Conservation (phyloP, 2,888 invertebrate genomes). For the Drosophila greeni region DNA sequence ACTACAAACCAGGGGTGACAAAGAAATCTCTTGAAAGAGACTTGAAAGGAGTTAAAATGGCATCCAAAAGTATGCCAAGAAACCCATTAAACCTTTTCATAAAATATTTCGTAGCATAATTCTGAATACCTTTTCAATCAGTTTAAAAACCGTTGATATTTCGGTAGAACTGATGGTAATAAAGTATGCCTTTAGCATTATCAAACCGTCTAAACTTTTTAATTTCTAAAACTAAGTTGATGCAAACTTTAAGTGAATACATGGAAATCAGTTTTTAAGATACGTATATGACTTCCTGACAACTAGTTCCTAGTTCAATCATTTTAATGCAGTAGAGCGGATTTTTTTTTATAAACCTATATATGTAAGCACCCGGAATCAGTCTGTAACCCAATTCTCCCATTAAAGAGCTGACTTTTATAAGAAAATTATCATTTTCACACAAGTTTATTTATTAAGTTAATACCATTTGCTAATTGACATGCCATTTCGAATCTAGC, state of each 20-base stretch:
- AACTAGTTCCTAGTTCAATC: background rate
- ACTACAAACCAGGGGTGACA: too few relatives aligned
- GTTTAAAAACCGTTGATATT: background rate
- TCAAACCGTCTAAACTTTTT: too few relatives aligned
- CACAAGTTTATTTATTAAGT: constrained; percentile 6
- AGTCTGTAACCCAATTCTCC: constrained; percentile 18
- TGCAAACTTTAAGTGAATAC: too few relatives aligned
- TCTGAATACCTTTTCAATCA: background rate
- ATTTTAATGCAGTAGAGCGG: background rate
- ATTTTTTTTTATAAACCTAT: background rate
- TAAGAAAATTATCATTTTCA: constrained; percentile 18
- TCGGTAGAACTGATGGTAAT: background rate
- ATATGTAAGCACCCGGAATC: background rate
- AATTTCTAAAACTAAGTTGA: background rate
- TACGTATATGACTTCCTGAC: background rate
- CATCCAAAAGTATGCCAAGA: background rate
- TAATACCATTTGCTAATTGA: constrained; percentile 45
- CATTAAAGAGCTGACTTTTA: constrained; percentile 36
- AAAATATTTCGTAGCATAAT: background rate
- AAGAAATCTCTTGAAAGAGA: too few relatives aligned
- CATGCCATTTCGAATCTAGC: constrained; percentile 34
- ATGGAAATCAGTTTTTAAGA: too few relatives aligned
- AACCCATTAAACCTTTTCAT: background rate
- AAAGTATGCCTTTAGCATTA: background rate
- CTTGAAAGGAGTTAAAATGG: background rate